Evolutionary conservation across 2,888 invertebrate species (phyloP).

Genomic region (Brachyptera putata): DNA sequence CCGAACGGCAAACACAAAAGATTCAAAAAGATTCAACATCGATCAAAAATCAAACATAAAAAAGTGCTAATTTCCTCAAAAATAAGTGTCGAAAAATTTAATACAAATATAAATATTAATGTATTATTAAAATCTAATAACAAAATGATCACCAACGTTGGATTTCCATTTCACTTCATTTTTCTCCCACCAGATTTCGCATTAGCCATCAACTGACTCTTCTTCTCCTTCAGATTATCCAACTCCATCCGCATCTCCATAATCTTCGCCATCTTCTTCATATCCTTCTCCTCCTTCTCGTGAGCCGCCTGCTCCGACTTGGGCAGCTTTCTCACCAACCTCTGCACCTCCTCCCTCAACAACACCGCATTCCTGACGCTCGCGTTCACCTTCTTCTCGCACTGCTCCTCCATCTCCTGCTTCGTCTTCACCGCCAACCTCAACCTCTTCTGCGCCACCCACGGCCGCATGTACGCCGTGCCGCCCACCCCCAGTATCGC

Average conservation of each 20-base stretch:
- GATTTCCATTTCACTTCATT: no score
- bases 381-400: conserved; percentile 35
- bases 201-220: no score
- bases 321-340: conserved; percentile 39
- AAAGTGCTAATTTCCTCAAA: no score
- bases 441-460: conserved; percentile 10
- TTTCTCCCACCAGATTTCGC: no score
- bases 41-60: no score
- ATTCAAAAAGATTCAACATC: no score
- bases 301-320: background rate
- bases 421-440: conserved; percentile 52
- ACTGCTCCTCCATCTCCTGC: conserved; percentile 56
- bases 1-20: no score
- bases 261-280: background rate
- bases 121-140: no score
- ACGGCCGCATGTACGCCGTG: background rate
- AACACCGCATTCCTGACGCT: conserved; percentile 29
- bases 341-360: conserved; percentile 47
- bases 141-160: no score
- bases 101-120: no score
- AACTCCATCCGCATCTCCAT: background rate
- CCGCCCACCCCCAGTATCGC: conserved; percentile 2
- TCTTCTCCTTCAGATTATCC: no score
- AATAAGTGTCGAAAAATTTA: no score
- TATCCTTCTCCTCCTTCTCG: background rate